Base-by-base conservation (phyloP, 2,888 invertebrate genomes). In the Andrena dorsata region DNA sequence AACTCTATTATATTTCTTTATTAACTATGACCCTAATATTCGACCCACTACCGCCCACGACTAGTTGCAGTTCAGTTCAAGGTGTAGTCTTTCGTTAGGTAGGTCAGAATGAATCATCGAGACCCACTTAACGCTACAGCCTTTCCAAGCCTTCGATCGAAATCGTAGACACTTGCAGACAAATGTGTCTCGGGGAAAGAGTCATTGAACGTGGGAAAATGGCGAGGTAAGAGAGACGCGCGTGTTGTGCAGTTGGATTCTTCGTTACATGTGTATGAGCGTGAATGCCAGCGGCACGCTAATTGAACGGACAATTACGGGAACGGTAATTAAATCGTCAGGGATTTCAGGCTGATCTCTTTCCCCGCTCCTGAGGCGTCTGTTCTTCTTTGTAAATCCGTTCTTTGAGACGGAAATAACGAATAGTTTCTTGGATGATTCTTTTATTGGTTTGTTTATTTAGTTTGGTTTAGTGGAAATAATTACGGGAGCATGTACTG, bases 271-370 rank as follows among this genome's bases (percentile, higher is more conserved):
- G 32, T 4, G n/a, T 10, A 41, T 1, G 26, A 60, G 41, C 30
- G 53, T 47, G n/a, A 16, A 63, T 28, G 49, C 49, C 8, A 10
- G 53, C 8, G 61, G 32, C 53, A 69, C 53, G 73, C 41, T 76
- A 80, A 76, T 82, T 68, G 71, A 72, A 82, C 77, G 69, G 65
- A 77, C 75, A 69, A 80, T 84, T 83, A 80, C 41, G 53, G 30
- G 23, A 20, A 30, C 56, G 47, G 72, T 80, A 78, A 83, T 83
- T 83, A 83, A 76, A 70, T 56, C 68, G 71, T 72, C 75, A 30
- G 23, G 71, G 49, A 66, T 70, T 60, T 49, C 51, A 26, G 30
- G 35, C 10, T 23, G 28, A 41, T 56, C 65, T 10, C 41, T 41
- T 41, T 41, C 41, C 4, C 41, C 41, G 13, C 28, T 0, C 23